Evolutionary conservation across 2,888 invertebrate species (phyloP), one percentile per base, ranked within the genome.

Genomic region (Mantis religiosa): DNA sequence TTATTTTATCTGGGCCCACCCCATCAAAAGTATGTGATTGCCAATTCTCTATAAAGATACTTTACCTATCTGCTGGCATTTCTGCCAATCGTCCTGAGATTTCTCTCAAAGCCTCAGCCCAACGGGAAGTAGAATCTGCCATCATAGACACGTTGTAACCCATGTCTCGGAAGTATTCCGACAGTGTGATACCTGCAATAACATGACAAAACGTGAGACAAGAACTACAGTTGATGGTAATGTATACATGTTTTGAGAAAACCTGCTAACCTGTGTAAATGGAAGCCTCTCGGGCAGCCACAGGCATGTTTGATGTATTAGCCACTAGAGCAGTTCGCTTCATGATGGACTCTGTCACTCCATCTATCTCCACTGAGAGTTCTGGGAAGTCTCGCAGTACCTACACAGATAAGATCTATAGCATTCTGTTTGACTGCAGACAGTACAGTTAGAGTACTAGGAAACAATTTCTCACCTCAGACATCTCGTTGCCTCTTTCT

Each of bases 241-340:
- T 2, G 20, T 20, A 15, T 54, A 20, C 54, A 54, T 15, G 15
- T 54, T 20, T 54, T 28, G 25, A 85, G 47, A 88, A 85, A 88
- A 88, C 20, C 54, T 15, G 54, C 20, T 90, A 90, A 94, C 98
- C 98, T 90, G 99, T 99, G 94, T 99, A 99, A 93, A 99, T 99
- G 93, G 99, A 99, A 90, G 99, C 99, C 94, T 99, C 99, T 94
- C 99, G 97, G 93, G 99, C 99, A 92, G 99, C 99, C 90, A 99
- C 99, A 93, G 99, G 99, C 99, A 99, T 99, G 97, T 99, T 99
- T 91, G 99, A 99, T 54, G 99, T 99, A 94, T 99, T 99, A 92
- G 99, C 99, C 28, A 99, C 99, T 90, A 99, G 95, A 82, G 99
- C 98, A 3, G 99, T 99, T 94, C 99, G 97, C 95, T 99, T 99